phyloP scores from a whole-genome alignment of 2,113 vertebrate genomes.

The Malurus melanocephalus region DNA sequence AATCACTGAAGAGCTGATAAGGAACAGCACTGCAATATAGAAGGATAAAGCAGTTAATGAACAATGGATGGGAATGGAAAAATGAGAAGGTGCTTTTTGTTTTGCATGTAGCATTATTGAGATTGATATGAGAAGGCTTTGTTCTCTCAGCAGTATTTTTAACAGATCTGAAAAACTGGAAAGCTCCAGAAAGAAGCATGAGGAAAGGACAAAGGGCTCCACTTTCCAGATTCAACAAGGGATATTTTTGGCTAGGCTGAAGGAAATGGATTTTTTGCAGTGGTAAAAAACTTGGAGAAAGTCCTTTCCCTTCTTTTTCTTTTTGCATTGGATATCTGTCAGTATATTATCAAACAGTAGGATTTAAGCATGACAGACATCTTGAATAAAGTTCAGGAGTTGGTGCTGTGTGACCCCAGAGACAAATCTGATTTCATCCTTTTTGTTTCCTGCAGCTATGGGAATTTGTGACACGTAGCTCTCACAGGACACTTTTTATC shows the following conservation, averaged over 20 bases:
- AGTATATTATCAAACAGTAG: not conserved
- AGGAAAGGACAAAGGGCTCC: not conserved
- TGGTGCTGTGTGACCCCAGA: not conserved
- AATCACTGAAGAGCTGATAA: not conserved
- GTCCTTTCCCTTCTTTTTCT: not conserved
- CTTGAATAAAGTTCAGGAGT: not conserved
- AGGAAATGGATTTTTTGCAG: not conserved
- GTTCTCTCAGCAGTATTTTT: not conserved
- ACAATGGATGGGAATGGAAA: not conserved
- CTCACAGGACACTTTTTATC: not conserved
- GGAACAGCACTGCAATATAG: not conserved
- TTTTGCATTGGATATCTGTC: not conserved
- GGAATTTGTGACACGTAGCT: not conserved
- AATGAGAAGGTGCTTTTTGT: not conserved
- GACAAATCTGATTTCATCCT: not conserved
- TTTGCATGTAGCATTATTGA: not conserved
- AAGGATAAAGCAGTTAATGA: not conserved
- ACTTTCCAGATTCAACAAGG: not conserved
- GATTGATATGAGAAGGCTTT: not conserved
- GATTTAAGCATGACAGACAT: not conserved
- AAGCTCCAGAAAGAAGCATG: not conserved
- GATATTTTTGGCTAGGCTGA: not conserved
- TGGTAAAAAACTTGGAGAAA: not conserved
- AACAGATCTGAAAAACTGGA: not conserved
- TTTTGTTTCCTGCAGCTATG: not conserved